Conservation (phyloP, 1,140 invertebrate genomes). For the Pseudomyrmex concolor region DNA sequence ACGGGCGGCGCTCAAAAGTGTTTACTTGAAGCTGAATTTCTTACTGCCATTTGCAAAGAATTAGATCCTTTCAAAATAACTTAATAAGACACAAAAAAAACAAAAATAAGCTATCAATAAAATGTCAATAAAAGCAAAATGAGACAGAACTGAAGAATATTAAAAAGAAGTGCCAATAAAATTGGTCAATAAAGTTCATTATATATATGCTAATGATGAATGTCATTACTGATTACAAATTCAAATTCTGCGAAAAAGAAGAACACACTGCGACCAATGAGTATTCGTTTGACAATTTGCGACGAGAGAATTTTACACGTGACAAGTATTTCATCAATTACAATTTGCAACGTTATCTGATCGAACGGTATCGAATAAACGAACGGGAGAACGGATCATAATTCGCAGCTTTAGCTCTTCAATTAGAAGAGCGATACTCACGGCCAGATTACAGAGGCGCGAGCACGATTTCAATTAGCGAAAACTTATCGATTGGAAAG, state of each 20-base stretch:
- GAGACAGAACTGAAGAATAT: too few relatives aligned
- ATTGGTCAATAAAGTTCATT: too few relatives aligned
- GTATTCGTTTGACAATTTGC: constrained; percentile 18
- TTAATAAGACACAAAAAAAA: too few relatives aligned
- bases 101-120: too few relatives aligned
- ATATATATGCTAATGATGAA: too few relatives aligned
- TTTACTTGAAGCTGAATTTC: too few relatives aligned
- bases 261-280: too few relatives aligned
- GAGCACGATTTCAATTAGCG: constrained; percentile 53
- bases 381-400: constrained; percentile 31
- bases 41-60: too few relatives aligned
- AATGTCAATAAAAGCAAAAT: too few relatives aligned
- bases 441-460: constrained; percentile 35
- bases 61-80: too few relatives aligned
- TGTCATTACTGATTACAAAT: background rate
- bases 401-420: constrained; percentile 42
- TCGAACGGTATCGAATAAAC: constrained; percentile 27
- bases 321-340: constrained; percentile 13
- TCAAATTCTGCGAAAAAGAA: background rate
- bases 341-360: constrained; percentile 17
- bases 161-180: too few relatives aligned
- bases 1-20: too few relatives aligned
- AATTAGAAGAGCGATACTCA: constrained; percentile 30
- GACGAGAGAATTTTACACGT: constrained; percentile 4
- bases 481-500: constrained; percentile 52